These are phyloP conservation scores for Leiothrix lutea DNA, from an alignment of 2,113 vertebrate genomes.

Conservation along the genomic window DNA sequence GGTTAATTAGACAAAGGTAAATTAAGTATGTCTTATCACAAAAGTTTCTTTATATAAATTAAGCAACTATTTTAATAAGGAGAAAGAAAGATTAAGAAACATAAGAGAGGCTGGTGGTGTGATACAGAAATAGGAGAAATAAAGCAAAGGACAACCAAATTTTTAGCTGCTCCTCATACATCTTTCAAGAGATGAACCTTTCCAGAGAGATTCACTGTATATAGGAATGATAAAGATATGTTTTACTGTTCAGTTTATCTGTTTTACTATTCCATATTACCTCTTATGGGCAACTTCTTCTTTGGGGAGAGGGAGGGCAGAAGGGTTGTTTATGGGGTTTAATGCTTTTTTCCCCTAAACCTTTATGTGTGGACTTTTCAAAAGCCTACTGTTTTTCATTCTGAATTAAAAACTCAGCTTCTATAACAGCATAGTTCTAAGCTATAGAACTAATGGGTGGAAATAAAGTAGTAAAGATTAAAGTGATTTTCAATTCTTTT, in stretches of 20 bases:
- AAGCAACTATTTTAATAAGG: background rate
- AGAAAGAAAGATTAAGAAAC: background rate
- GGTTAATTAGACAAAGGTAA: background rate
- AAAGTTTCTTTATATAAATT: background rate
- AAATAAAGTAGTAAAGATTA: background rate
- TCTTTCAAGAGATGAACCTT: background rate
- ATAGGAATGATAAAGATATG: background rate
- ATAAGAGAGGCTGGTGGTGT: background rate
- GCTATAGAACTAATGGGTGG: background rate
- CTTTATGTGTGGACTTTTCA: rapidly evolving
- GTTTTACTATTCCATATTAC: background rate
- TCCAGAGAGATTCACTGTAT: background rate
- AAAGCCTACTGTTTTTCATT: background rate
- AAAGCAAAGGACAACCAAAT: background rate
- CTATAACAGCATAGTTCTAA: too few species aligned
- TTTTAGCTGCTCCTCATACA: background rate
- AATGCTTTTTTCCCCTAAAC: background rate
- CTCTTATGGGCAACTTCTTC: background rate
- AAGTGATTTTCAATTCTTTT: background rate
- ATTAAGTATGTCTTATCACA: background rate
- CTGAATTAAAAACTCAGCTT: background rate
- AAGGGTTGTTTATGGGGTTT: background rate
- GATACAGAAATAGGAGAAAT: background rate
- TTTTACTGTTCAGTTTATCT: background rate
- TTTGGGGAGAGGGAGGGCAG: background rate